A percentile compares a stretch with the other conserved stretches of the same genome.
These are phyloP conservation scores for Pangasius larnaudii DNA, from an alignment of 2,797 vertebrate species.

Conservation along the genomic window DNA sequence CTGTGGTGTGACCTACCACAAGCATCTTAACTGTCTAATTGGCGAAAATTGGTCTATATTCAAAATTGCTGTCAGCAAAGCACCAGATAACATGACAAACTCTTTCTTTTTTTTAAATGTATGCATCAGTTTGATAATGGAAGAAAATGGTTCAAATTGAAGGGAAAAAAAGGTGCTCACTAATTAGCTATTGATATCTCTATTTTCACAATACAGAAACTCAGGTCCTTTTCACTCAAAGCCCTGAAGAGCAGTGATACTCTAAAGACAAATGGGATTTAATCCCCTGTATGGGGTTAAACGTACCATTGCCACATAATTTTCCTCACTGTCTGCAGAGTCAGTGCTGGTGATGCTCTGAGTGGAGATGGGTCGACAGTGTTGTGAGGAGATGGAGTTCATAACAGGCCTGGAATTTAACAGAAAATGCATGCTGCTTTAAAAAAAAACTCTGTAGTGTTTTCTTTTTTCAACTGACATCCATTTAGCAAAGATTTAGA, in stretches of 20 bases:
- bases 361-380: constrained; percentile 94
- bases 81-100: neutral
- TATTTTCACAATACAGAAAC: neutral
- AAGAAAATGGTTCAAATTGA: neutral
- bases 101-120: neutral
- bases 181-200: neutral
- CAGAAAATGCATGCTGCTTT: neutral
- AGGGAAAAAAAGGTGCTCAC: neutral
- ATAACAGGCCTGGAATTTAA: constrained; percentile 79
- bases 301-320: constrained; percentile 97
- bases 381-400: constrained; percentile 87
- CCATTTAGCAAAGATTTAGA: neutral
- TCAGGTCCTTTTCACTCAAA: neutral
- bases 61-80: neutral
- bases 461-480: neutral
- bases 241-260: neutral
- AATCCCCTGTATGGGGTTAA: neutral
- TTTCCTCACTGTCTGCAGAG: constrained; percentile 97
- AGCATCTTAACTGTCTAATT: neutral
- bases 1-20: neutral
- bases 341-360: constrained; percentile 99
- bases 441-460: neutral
- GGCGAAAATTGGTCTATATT: neutral
- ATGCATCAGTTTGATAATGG: neutral
- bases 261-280: neutral